Base-by-base conservation (phyloP, 1,140 invertebrate species). In the Hydropsyche tenuis region DNA sequence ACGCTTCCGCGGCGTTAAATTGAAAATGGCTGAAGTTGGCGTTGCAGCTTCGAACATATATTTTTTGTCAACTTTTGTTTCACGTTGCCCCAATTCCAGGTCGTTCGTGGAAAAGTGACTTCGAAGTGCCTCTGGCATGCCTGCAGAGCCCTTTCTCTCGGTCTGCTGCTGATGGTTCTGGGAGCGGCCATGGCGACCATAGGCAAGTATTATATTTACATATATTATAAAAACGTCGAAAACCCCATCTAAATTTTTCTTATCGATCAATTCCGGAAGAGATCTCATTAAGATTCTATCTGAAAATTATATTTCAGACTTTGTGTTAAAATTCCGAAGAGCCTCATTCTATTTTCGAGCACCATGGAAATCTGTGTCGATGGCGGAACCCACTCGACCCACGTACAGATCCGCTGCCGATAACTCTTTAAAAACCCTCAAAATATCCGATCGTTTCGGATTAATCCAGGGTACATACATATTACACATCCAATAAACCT, bases 151-250 rank as follows among this genome's bases (percentile, higher is more conserved):
- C 87, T 96, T 6, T 92, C 92, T 74, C 86, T 94, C 73, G 94
- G 94, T 20, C 85, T 95, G 60, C 85, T 95, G 46, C 86, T 96
- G 73, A 93, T 96, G 89, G 84, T 94, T 71, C 87, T 95, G 43
- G 94, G 94, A 46, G 92, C 92, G 60, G 92, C 92, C 48, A 96
- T 96, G 94, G 94, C 94, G 23, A 94, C 92, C n/a, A 90, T 96
- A 80, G 94, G 93, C 93, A 86, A 85, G 83, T 79, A 4, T 37
- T 37, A 4, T n/a, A n/a, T n/a, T n/a, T n/a, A n/a, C n/a, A n/a
- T n/a, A n/a, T n/a, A n/a, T n/a, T n/a, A n/a, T n/a, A n/a, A n/a
- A n/a, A n/a, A n/a, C n/a, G n/a, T n/a, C n/a, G n/a, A n/a, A n/a
- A n/a, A n/a, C n/a, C n/a, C n/a, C n/a, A n/a, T n/a, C n/a, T n/a